These are phyloP conservation scores for Daktulosphaira vitifoliae DNA, from an alignment of 1,140 invertebrate genomes.

Conservation along the genomic window DNA sequence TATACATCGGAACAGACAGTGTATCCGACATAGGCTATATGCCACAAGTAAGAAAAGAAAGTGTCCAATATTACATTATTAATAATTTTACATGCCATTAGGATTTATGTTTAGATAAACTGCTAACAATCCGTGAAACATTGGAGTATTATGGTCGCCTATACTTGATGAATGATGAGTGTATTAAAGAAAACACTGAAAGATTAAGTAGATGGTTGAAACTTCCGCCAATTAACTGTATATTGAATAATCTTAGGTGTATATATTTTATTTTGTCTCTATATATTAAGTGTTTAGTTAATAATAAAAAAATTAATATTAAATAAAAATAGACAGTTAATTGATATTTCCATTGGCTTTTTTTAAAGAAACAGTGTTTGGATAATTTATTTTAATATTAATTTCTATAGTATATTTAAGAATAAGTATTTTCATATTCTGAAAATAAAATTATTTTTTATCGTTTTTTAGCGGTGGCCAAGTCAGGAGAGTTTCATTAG, in stretches of 20 bases:
- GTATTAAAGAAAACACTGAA: conserved; percentile 38
- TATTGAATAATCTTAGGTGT: conserved; percentile 7
- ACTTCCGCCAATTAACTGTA: not conserved
- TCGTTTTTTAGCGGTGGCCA: conserved; percentile 76
- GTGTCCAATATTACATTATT: not conserved
- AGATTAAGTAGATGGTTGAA: not conserved
- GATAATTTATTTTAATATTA: too few species aligned
- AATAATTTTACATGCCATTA: not conserved
- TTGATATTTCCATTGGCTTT: too few species aligned
- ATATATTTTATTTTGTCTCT: too few species aligned
- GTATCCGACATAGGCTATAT: conserved; percentile 71
- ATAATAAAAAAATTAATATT: too few species aligned
- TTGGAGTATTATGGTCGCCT: conserved; percentile 50
- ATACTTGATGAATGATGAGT: conserved; percentile 44
- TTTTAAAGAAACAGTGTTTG: too few species aligned
- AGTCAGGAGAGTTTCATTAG: conserved; percentile 75
- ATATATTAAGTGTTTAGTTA: too few species aligned
- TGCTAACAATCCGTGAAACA: conserved; percentile 42
- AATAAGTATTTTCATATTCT: too few species aligned
- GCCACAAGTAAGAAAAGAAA: conserved; percentile 61
- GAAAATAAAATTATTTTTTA: too few species aligned
- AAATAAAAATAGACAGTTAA: too few species aligned
- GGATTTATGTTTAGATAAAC: not conserved
- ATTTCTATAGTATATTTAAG: too few species aligned
- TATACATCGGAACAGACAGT: conserved; percentile 65